These are phyloP conservation scores for Sus cebifrons DNA, from an alignment of 2,797 vertebrate species.

Conservation along the genomic window DNA sequence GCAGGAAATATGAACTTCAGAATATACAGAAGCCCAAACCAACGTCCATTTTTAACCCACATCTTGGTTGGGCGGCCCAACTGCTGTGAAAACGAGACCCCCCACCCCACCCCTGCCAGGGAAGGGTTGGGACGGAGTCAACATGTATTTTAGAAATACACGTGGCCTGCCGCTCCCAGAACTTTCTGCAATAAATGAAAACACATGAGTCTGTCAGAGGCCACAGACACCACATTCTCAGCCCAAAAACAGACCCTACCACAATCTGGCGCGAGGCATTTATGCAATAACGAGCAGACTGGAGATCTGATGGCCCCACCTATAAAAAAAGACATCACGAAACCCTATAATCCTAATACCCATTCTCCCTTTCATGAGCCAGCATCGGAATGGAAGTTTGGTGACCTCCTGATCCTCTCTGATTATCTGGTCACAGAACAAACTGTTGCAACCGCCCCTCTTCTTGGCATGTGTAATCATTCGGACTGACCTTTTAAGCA, in stretches of 20 bases:
- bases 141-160: not conserved
- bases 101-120: too few relatives aligned
- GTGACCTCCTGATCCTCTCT: too few relatives aligned
- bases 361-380: not conserved
- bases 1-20: too few relatives aligned
- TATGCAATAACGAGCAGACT: not conserved
- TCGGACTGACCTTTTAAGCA: not conserved
- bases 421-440: not conserved
- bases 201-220: too few relatives aligned
- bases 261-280: not conserved
- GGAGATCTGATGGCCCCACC: not conserved
- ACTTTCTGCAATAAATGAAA: not conserved
- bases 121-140: rapidly evolving
- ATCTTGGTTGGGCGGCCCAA: too few relatives aligned
- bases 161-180: not conserved
- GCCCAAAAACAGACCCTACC: not conserved
- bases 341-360: not conserved
- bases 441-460: not conserved
- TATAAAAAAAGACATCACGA: not conserved
- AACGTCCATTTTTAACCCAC: not conserved
- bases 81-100: too few relatives aligned
- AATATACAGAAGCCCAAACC: rapidly evolving
- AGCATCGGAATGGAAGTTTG: too few relatives aligned
- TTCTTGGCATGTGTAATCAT: not conserved
- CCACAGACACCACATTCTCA: not conserved